A percentile compares a stretch with the other conserved stretches of the same genome.
These are phyloP conservation scores for Zaprionus kolodkinae DNA, from an alignment of 1,140 invertebrate genomes.

Conservation along the genomic window DNA sequence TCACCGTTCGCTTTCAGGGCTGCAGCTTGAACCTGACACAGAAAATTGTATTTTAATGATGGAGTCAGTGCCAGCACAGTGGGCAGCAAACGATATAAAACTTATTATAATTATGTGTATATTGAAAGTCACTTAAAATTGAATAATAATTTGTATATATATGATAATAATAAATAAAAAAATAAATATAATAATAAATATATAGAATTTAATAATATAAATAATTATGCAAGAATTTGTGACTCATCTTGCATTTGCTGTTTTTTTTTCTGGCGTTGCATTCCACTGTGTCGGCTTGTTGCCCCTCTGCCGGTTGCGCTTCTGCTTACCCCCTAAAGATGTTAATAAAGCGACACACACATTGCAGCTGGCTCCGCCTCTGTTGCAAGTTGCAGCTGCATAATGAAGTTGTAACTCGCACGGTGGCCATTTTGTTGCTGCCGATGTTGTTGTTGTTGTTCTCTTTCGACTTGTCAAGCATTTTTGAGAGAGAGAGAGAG, in stretches of 20 bases:
- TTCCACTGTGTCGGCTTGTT: slow-evolving; percentile 35
- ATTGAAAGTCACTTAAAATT: too few relatives aligned
- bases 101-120: background rate
- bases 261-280: too few relatives aligned
- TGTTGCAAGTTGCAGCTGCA: slow-evolving; percentile 42
- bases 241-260: too few relatives aligned
- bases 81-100: background rate
- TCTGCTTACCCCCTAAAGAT: slow-evolving; percentile 41
- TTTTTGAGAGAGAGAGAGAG: background rate
- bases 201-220: too few relatives aligned
- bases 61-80: slow-evolving; percentile 39
- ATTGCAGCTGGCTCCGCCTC: slow-evolving; percentile 29
- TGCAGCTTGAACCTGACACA: slow-evolving; percentile 81
- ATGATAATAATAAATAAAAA: too few relatives aligned
- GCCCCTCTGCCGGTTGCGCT: background rate
- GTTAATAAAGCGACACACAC: slow-evolving; percentile 78
- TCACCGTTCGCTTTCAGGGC: slow-evolving; percentile 23
- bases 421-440: slow-evolving; percentile 49
- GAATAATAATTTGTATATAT: too few relatives aligned
- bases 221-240: background rate
- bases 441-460: slow-evolving; percentile 29
- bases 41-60: slow-evolving; percentile 83
- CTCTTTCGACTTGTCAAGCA: slow-evolving; percentile 22
- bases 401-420: slow-evolving; percentile 72
- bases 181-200: too few relatives aligned